phyloP scores from a whole-genome alignment of 2,797 vertebrate species.

The Cynodonichthys magdalenae region DNA sequence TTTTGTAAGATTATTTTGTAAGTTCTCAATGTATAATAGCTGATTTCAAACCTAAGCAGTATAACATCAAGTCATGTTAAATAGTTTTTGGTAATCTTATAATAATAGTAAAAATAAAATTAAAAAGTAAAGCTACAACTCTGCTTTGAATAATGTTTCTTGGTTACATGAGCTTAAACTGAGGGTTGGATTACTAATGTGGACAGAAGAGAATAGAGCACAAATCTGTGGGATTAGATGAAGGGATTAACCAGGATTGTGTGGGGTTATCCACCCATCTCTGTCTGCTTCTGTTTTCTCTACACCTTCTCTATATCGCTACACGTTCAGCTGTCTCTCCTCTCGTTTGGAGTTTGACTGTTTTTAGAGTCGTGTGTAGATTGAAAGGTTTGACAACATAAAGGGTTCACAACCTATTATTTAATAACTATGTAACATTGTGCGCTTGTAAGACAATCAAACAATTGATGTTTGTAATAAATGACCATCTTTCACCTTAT shows the following conservation, averaged over 20 bases:
- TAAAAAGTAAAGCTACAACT: background rate
- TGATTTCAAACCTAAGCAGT: no score
- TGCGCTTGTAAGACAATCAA: background rate
- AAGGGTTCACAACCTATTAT: constrained; percentile 18
- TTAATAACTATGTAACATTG: constrained; percentile 7
- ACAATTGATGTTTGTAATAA: background rate
- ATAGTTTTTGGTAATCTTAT: background rate
- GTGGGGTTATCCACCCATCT: constrained; percentile 59
- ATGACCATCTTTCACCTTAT: no score
- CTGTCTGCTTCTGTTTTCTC: constrained; percentile 51
- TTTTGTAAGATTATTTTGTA: no score
- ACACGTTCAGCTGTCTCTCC: constrained; percentile 18
- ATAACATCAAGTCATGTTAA: no score
- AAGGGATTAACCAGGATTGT: constrained; percentile 65
- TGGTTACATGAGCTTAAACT: constrained; percentile 47
- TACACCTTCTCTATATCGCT: constrained; percentile 24
- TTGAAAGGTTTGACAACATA: constrained; percentile 14
- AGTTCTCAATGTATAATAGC: no score
- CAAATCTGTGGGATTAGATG: constrained; percentile 64
- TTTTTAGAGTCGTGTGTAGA: constrained; percentile 6
- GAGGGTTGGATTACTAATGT: constrained; percentile 62
- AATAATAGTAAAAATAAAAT: background rate
- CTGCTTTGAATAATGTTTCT: background rate
- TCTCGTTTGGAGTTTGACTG: constrained; percentile 6
- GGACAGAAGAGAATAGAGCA: constrained; percentile 40